A percentile compares a stretch with the other conserved stretches of the same genome.
These are phyloP conservation scores for Zalophus californianus DNA, from an alignment of 2,797 vertebrate genomes.

Conservation along the genomic window DNA sequence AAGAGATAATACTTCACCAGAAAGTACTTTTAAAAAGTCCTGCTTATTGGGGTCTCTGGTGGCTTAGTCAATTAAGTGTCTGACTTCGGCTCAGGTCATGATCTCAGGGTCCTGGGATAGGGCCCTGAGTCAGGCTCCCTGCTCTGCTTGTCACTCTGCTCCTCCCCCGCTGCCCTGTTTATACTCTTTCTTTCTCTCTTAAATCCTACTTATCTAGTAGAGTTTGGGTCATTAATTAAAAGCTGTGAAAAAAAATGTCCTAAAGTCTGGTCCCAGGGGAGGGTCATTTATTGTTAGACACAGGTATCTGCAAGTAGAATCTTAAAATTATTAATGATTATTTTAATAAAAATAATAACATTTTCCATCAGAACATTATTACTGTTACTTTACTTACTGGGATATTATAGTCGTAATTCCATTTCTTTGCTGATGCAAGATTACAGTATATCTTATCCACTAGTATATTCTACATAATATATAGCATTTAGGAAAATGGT, in stretches of 20 bases:
- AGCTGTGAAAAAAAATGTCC: neutral
- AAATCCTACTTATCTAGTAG: neutral
- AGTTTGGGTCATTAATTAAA: neutral
- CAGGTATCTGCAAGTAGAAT: neutral
- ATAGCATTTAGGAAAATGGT: neutral
- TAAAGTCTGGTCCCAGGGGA: neutral
- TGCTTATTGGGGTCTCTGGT: too few species aligned
- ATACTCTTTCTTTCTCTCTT: too few species aligned
- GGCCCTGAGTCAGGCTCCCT: too few species aligned
- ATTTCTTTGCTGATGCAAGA: neutral
- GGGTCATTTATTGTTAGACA: neutral
- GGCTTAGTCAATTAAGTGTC: too few species aligned
- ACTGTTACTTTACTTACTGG: neutral
- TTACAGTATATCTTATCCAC: neutral
- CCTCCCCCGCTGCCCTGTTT: too few species aligned
- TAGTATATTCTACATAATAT: too few species aligned
- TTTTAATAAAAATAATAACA: neutral
- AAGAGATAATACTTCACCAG: neutral
- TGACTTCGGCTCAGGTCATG: too few species aligned
- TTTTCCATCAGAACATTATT: neutral
- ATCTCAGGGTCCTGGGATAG: too few species aligned
- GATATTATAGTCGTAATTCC: neutral
- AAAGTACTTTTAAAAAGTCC: neutral
- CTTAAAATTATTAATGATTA: conserved; percentile 7
- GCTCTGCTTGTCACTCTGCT: too few species aligned